These are phyloP conservation scores for Coilia nasus DNA, from an alignment of 2,797 vertebrate species.

Conservation along the genomic window DNA sequence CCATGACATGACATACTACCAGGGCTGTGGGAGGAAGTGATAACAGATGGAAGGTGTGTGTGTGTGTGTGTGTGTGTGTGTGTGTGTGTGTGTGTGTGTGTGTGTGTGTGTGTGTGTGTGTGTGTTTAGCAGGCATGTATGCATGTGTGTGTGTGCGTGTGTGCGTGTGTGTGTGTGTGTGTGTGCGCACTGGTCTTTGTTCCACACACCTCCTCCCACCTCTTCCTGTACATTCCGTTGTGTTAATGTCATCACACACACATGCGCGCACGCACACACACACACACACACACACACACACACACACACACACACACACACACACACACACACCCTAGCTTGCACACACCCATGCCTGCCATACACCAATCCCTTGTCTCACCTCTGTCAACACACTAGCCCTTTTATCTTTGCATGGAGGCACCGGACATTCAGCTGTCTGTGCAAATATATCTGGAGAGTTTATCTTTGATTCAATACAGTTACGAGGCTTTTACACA, in stretches of 20 bases:
- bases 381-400: no score
- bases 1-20: not conserved
- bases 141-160: not conserved
- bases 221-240: not conserved
- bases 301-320: not conserved
- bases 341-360: not conserved
- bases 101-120: not conserved
- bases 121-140: not conserved
- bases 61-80: conserved; percentile 20
- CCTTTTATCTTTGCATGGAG: no score
- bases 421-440: no score
- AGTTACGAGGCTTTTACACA: not conserved
- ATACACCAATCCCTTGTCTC: no score
- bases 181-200: not conserved
- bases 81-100: not conserved
- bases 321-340: not conserved
- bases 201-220: conserved; percentile 2
- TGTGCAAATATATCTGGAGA: no score
- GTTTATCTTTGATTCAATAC: no score
- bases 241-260: not conserved
- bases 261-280: not conserved
- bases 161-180: not conserved
- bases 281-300: not conserved
- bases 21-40: conserved; percentile 39
- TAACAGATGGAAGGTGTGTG: conserved; percentile 6